phyloP scores from a whole-genome alignment of 2,113 vertebrate species.

The Bufo gargarizans region DNA sequence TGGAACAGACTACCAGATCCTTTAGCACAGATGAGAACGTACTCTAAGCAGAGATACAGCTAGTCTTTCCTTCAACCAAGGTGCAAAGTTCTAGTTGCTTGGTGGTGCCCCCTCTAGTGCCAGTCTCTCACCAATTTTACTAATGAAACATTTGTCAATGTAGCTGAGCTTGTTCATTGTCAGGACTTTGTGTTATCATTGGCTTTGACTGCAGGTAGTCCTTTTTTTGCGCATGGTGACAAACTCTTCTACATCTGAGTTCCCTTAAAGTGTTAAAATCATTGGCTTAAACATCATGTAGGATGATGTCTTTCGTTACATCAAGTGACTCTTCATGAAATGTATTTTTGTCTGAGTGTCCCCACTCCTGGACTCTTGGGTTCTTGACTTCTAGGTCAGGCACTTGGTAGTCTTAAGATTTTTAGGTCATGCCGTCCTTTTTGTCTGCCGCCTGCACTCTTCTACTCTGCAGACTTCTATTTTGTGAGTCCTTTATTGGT shows the following conservation, averaged over 20 bases:
- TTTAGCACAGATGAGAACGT: too few relatives aligned
- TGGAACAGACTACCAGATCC: too few relatives aligned
- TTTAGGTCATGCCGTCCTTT: background rate
- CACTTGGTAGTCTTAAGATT: background rate
- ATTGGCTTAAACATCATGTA: background rate
- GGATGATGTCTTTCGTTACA: background rate
- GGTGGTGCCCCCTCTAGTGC: too few relatives aligned
- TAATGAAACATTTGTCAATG: too few relatives aligned
- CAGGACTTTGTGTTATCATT: too few relatives aligned
- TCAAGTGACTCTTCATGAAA: background rate
- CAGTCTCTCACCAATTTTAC: too few relatives aligned
- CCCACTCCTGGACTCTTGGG: background rate
- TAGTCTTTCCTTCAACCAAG: too few relatives aligned
- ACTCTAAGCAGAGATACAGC: too few relatives aligned
- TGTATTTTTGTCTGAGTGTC: conserved; percentile 29
- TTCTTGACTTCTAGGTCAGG: conserved; percentile 24
- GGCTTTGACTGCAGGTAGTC: too few relatives aligned
- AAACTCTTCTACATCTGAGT: background rate
- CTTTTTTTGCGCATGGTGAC: background rate
- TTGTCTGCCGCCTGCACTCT: background rate
- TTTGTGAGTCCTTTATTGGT: conserved; percentile 13
- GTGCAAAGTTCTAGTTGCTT: too few relatives aligned
- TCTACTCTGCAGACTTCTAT: background rate
- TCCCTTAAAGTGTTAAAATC: background rate
- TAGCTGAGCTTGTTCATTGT: too few relatives aligned